These are phyloP conservation scores for Eulithis prunata DNA, from an alignment of 2,888 invertebrate species.

Conservation along the genomic window DNA sequence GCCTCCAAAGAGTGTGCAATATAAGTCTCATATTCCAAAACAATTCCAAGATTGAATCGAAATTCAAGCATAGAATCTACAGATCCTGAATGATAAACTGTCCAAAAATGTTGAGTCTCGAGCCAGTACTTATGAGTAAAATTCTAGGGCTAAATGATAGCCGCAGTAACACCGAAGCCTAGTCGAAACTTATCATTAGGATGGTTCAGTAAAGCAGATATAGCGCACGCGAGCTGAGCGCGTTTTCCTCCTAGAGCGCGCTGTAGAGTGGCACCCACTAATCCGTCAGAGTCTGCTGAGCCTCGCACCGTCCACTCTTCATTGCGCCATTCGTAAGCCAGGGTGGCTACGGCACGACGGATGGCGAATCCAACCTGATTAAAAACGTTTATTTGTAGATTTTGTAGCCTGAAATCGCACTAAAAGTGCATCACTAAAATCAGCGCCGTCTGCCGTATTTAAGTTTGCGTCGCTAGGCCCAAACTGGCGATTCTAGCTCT, in stretches of 20 bases:
- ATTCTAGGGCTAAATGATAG: conserved; percentile 47
- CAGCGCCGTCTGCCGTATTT: too few relatives aligned
- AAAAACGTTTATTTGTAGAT: background rate
- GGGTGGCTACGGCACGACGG: conserved; percentile 68
- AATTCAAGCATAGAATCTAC: too few relatives aligned
- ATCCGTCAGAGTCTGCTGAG: conserved; percentile 75
- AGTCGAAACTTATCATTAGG: conserved; percentile 79
- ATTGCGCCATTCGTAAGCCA: conserved; percentile 75
- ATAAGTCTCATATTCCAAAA: too few relatives aligned
- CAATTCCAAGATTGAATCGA: too few relatives aligned
- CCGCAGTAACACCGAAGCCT: conserved; percentile 73
- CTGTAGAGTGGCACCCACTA: conserved; percentile 75
- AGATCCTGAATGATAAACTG: too few relatives aligned
- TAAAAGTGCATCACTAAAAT: too few relatives aligned
- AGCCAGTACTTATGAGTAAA: background rate
- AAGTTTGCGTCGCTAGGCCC: too few relatives aligned
- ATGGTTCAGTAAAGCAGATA: conserved; percentile 78
- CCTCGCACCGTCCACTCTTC: conserved; percentile 73
- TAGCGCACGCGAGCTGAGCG: conserved; percentile 68
- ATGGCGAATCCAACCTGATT: conserved; percentile 71
- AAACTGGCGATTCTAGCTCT: too few relatives aligned
- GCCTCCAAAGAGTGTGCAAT: background rate
- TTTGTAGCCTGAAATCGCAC: too few relatives aligned
- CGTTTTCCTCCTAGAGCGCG: conserved; percentile 68
- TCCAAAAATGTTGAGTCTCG: too few relatives aligned